Percentiles rank a stretch among this genome's conserved stretches.
Evolutionary conservation across 1,140 invertebrate species (phyloP).

Genomic region (Zaprionus taronus): DNA sequence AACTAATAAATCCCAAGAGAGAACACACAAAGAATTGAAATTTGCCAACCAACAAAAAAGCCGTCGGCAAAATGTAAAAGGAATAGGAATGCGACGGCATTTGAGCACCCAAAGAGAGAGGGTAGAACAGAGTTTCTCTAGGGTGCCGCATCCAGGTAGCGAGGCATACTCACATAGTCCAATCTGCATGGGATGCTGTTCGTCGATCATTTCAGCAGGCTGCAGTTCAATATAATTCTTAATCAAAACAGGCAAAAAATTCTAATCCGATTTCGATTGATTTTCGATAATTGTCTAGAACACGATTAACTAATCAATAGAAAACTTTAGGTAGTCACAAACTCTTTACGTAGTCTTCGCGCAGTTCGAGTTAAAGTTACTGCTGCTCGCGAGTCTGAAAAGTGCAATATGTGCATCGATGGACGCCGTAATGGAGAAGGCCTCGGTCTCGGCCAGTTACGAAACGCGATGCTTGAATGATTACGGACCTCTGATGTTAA

Average conservation of each 20-base stretch:
- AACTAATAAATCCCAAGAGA: background rate
- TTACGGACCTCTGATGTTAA: constrained; percentile 84
- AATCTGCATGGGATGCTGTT: constrained; percentile 80
- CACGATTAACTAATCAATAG: background rate
- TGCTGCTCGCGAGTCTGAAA: background rate
- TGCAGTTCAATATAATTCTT: constrained; percentile 1
- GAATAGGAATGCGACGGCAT: constrained; percentile 43
- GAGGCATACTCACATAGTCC: constrained; percentile 78
- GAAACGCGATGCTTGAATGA: constrained; percentile 84
- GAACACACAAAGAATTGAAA: background rate
- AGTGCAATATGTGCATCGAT: constrained; percentile 1
- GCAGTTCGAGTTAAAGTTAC: background rate
- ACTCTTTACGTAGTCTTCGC: constrained; percentile 33
- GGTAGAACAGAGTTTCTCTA: background rate
- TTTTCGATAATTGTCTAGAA: constrained; percentile 2
- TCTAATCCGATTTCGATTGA: background rate
- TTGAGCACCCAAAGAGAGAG: background rate
- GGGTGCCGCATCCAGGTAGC: background rate
- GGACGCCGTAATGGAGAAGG: constrained; percentile 18
- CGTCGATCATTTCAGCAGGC: constrained; percentile 68
- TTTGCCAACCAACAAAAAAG: constrained; percentile 19
- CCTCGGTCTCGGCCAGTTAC: constrained; percentile 62
- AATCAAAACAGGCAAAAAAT: constrained; percentile 20
- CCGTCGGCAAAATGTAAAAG: constrained; percentile 45
- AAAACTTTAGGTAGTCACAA: background rate